A percentile compares a stretch with the other conserved stretches of the same genome.
Conservation (phyloP, 1,140 invertebrate genomes). For the Heliconius melpomene region DNA sequence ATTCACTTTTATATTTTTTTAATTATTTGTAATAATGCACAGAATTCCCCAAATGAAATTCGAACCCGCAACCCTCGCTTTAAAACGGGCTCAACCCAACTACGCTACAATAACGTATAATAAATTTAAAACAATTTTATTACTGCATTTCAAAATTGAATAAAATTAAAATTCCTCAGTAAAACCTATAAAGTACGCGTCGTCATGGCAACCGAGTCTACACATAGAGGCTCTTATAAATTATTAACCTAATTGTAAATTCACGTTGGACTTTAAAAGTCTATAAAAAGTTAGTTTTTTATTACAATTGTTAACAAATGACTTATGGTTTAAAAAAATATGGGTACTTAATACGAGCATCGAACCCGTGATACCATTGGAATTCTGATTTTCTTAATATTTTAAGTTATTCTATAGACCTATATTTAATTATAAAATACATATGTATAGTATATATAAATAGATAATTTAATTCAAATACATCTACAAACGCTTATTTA, state of each 20-base stretch:
- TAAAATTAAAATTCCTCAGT: background rate
- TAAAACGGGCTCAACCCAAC: too few species aligned
- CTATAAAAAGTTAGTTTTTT: conserved; percentile 3
- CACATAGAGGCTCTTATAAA: conserved; percentile 26
- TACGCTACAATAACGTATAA: too few species aligned
- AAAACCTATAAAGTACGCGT: conserved; percentile 42
- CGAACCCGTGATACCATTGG: background rate
- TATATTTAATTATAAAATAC: too few species aligned
- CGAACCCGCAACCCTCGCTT: too few species aligned
- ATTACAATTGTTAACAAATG: background rate
- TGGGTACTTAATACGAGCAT: background rate
- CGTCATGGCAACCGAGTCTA: conserved; percentile 49
- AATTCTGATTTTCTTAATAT: background rate
- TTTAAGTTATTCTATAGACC: too few species aligned
- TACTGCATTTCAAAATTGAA: background rate
- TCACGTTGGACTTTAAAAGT: conserved; percentile 5
- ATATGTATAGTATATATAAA: too few species aligned
- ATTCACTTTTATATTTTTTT: too few species aligned
- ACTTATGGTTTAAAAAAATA: background rate
- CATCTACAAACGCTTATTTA: too few species aligned
- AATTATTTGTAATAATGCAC: too few species aligned
- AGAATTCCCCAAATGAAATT: too few species aligned
- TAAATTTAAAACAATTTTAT: background rate
- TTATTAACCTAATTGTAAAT: conserved; percentile 23
- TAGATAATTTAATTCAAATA: too few species aligned